Percentiles rank a stretch among this genome's conserved stretches.
These are phyloP conservation scores for Anseranas semipalmata DNA, from an alignment of 2,113 vertebrate genomes.

Conservation along the genomic window DNA sequence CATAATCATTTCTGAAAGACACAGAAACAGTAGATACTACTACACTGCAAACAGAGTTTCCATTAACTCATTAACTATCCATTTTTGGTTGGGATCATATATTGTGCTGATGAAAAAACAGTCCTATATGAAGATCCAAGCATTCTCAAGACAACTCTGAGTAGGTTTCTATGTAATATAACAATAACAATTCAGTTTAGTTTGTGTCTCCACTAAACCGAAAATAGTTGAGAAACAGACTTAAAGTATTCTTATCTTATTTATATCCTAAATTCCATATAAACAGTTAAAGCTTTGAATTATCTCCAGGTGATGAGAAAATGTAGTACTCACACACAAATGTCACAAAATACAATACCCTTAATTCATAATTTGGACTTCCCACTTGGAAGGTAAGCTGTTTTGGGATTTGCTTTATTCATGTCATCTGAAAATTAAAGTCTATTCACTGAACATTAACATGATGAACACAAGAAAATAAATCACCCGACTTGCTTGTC, in stretches of 20 bases:
- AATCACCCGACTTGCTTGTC: neutral
- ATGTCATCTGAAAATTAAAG: neutral
- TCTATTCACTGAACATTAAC: neutral
- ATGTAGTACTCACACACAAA: too few species aligned
- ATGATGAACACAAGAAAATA: neutral
- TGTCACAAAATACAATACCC: neutral
- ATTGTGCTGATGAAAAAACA: neutral
- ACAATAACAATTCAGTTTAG: neutral
- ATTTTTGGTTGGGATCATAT: neutral
- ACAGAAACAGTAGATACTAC: neutral
- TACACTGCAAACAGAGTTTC: neutral
- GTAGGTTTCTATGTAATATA: neutral
- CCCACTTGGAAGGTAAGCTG: neutral
- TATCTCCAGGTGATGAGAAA: neutral
- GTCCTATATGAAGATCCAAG: neutral
- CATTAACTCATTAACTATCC: neutral
- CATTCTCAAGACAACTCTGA: neutral
- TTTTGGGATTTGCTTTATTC: neutral
- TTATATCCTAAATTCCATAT: neutral
- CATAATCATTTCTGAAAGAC: conserved; percentile 92
- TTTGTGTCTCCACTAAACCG: neutral
- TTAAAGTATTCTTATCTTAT: neutral
- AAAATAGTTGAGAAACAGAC: neutral
- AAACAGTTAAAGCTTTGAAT: neutral
- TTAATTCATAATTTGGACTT: neutral